Base-by-base conservation (phyloP, 2,113 vertebrate species). In the Microtus ochrogaster region DNA sequence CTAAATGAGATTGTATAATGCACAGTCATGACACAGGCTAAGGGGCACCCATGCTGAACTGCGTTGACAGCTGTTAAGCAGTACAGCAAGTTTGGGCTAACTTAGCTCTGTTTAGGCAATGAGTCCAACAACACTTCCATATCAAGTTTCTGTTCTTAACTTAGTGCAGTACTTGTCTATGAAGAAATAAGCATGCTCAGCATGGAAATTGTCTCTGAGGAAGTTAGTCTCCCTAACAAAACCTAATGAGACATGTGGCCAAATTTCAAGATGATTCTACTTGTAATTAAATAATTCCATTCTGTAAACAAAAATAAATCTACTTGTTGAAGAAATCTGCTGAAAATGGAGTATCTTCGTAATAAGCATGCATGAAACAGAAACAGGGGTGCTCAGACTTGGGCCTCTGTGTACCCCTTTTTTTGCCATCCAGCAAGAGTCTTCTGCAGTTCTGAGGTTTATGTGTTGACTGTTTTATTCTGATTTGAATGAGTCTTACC, bases 401-500 rank as follows among this genome's bases (percentile, higher is more conserved):
- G 68, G 36, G 52, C 28, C 28, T 78, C 44, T 55, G 36, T 52
- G 65, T 1, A 3, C 0, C 4, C 36, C 79, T 91, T 79, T 28
- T 82, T n/a, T 52, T 19, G 47, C 41, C 11, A 58, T 26, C 49
- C n/a, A 8, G 24, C 52, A 63, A 66, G 83, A 92, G 83, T 89
- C 81, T 68, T n/a, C 19, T 11, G 74, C 49, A 55, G 52, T 36
- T 92, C 77, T 73, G 33, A 82, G 6, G 21, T 63, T 63, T 12
- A 36, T 13, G 3, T 94, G 82, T 78, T 82, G 77, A 92, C 85
- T 83, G 39, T 82, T 91, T n/a, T 70, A 24, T 82, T 85, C 55
- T 73, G 17, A 68, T 76, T 63, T 79, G 86, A 86, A 79, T 78
- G 66, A 92, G 68, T 78, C 89, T 96, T 77, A 89, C 52, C 78